Conservation (phyloP, 2,888 invertebrate genomes). For the Drosophila aldrichi region DNA sequence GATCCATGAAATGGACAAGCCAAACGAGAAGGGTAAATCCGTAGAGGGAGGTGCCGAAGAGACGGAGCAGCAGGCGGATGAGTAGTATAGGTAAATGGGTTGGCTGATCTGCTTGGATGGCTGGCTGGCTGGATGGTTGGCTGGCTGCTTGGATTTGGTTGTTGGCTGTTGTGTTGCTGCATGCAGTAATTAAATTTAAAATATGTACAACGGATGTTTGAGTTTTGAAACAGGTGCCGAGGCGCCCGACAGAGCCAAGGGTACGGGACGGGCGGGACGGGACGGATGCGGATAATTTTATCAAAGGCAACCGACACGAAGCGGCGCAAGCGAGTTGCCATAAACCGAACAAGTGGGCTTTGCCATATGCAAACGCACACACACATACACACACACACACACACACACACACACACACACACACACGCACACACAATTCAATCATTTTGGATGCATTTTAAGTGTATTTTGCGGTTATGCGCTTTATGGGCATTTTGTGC, state of each 20-base stretch:
- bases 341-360: slow-evolving; percentile 51
- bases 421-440: slow-evolving; percentile 63
- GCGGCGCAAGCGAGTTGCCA: slow-evolving; percentile 43
- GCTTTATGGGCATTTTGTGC: slow-evolving; percentile 76
- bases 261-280: not conserved
- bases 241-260: slow-evolving; percentile 1
- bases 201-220: slow-evolving; percentile 70
- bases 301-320: slow-evolving; percentile 62
- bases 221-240: slow-evolving; percentile 64
- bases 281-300: slow-evolving; percentile 60
- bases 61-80: not conserved
- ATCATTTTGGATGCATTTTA: slow-evolving; percentile 74
- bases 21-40: not conserved
- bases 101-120: slow-evolving; percentile 45
- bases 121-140: slow-evolving; percentile 30
- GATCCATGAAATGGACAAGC: slow-evolving; percentile 33
- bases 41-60: not conserved
- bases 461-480: slow-evolving; percentile 79
- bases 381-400: not conserved
- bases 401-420: slow-evolving; percentile 13
- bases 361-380: slow-evolving; percentile 24
- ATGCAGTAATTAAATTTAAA: slow-evolving; percentile 76
- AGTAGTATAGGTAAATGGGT: slow-evolving; percentile 11
- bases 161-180: slow-evolving; percentile 43
- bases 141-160: slow-evolving; percentile 59